Evolutionary conservation across 2,113 vertebrate genomes (phyloP).

Genomic region (Pampusana beccarii): DNA sequence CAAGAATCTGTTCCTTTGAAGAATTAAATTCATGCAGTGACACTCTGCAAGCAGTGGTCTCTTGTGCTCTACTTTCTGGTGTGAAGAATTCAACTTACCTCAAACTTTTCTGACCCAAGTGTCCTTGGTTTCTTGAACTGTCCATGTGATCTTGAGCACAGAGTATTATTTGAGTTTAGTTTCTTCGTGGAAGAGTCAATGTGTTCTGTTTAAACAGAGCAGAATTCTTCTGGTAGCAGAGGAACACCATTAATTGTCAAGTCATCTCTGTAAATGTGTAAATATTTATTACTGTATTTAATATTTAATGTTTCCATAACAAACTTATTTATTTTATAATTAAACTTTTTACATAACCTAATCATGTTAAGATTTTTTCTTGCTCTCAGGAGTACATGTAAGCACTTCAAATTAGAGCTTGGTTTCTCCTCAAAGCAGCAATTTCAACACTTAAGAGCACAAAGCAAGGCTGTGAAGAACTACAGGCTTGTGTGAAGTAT

Average conservation of each 20-base stretch:
- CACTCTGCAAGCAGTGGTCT: background rate
- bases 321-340: constrained; percentile 80
- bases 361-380: background rate
- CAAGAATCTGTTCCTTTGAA: background rate
- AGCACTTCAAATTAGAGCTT: constrained; percentile 24
- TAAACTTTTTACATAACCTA: constrained; percentile 76
- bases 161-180: constrained; percentile 22
- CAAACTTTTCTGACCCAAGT: background rate
- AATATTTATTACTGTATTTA: constrained; percentile 79
- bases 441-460: background rate
- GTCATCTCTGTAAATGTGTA: constrained; percentile 74
- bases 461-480: background rate
- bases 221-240: constrained; percentile 43
- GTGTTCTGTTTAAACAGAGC: constrained; percentile 46
- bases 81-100: constrained; percentile 6
- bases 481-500: background rate
- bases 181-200: constrained; percentile 35
- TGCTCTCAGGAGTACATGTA: background rate
- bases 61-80: background rate
- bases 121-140: constrained; percentile 9
- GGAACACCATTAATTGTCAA: constrained; percentile 42
- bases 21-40: background rate
- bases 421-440: constrained; percentile 12
- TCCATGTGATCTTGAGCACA: background rate
- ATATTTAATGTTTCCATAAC: constrained; percentile 76